Base-by-base conservation (phyloP, 2,113 vertebrate genomes). In the Setophaga coronata region DNA sequence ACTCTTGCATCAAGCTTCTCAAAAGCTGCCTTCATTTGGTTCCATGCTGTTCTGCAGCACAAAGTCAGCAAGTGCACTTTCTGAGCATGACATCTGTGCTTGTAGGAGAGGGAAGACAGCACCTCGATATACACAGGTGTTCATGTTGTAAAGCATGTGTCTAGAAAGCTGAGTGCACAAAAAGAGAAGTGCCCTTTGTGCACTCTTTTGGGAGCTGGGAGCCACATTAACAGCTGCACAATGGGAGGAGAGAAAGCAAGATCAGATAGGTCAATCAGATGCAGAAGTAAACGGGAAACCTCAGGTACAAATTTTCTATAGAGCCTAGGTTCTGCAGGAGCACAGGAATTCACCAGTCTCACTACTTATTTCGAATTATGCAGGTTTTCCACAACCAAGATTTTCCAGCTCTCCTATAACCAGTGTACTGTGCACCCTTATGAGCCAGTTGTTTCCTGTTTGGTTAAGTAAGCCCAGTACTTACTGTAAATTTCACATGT, bases 161-260 rank as follows among this genome's bases (percentile, higher is more conserved):
- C 84, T 1, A 4, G 24, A 96, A 92, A 93, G 92, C 92, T 96
- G 95, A 92, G 56, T 51, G 47, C 36, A 81, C 85, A 86, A 58
- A 95, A 83, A 85, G 64, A 77, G 54, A 85, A n/a, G 60, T 40
- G 74, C 25, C 64, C 76, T 93, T 90, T 84, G 38, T 81, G 76
- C 42, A 40, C 28, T 76, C 76, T 79, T 81, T 47, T 36, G 95
- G 90, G 88, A 94, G 40, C 76, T 51, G 33, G 45, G 23, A 86
- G 93, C 43, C 72, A 78, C 56, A 60, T 56, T 45, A 92, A 72
- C 96, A 97, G 88, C 85, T 96, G 93, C 56, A 64, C 60, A 53
- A 67, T 12, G 57, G 0, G 10, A 53, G 18, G 19, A 90, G 43
- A 64, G n/a, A 67, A 80, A 78, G 79, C 51, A 95, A 90, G 60